phyloP scores from a whole-genome alignment of 2,888 invertebrate genomes.

The Therioaphis trifolii region DNA sequence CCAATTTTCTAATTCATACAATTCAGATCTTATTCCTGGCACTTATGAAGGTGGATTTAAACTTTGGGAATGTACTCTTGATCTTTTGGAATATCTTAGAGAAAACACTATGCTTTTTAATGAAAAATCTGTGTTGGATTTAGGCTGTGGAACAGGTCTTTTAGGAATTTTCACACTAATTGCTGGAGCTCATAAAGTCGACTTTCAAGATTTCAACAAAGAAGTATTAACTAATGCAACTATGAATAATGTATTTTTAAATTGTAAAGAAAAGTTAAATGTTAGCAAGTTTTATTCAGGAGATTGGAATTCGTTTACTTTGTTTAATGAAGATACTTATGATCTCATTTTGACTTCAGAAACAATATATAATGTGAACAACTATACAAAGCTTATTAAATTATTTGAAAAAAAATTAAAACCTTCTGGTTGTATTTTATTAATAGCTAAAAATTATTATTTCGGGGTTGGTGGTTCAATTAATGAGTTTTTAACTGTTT shows the following conservation, averaged over 20 bases:
- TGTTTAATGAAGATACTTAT: conserved; percentile 71
- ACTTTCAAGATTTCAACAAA: conserved; percentile 94
- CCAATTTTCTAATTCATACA: conserved; percentile 67
- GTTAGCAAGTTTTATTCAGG: conserved; percentile 74
- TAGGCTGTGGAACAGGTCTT: conserved; percentile 93
- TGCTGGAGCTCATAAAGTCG: conserved; percentile 76
- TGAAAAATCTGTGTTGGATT: conserved; percentile 79
- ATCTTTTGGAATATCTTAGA: conserved; percentile 78
- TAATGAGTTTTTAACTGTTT: conserved; percentile 77
- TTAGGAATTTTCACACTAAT: conserved; percentile 83
- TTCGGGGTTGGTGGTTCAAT: conserved; percentile 95
- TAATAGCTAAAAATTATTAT: conserved; percentile 92
- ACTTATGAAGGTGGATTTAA: conserved; percentile 94
- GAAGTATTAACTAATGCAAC: conserved; percentile 86
- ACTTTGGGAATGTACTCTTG: conserved; percentile 94
- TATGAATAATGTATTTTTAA: conserved; percentile 82
- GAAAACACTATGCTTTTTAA: conserved; percentile 69
- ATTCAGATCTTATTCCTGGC: conserved; percentile 81
- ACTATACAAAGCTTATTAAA: conserved; percentile 80
- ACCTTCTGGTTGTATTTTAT: conserved; percentile 71
- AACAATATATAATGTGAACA: conserved; percentile 88
- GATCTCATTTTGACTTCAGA: conserved; percentile 91
- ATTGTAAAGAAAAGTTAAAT: conserved; percentile 71
- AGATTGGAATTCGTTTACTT: conserved; percentile 78
- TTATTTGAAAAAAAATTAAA: conserved; percentile 76